These are phyloP conservation scores for Cephus runcator DNA, from an alignment of 2,888 invertebrate genomes.

Conservation along the genomic window DNA sequence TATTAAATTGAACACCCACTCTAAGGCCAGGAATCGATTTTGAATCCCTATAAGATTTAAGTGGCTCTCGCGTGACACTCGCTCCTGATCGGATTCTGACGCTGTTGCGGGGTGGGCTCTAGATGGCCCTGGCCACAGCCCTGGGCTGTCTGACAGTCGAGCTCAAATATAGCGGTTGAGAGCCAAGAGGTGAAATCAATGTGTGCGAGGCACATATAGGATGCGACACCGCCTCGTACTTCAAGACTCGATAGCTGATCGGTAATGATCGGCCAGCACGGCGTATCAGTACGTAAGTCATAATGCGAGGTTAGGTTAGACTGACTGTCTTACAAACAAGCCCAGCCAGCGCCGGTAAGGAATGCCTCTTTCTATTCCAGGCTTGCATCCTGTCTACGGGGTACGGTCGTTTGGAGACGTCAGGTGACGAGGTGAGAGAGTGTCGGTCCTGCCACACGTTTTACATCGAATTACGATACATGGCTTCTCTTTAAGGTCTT, in stretches of 20 bases:
- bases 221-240: neutral
- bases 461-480: neutral
- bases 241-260: neutral
- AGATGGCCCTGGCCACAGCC: neutral
- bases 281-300: neutral
- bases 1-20: neutral
- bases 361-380: neutral
- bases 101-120: neutral
- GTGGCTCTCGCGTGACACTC: neutral
- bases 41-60: neutral
- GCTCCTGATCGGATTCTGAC: neutral
- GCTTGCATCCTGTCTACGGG: neutral
- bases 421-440: neutral
- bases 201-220: neutral
- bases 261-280: neutral
- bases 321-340: constrained; percentile 1
- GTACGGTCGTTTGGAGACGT: neutral
- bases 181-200: neutral
- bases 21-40: neutral
- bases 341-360: neutral
- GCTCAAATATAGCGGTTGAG: neutral
- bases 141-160: neutral
- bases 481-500: neutral
- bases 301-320: neutral
- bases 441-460: neutral